These are phyloP conservation scores for Elaeidobius kamerunicus DNA, from an alignment of 2,888 invertebrate species.

Conservation along the genomic window DNA sequence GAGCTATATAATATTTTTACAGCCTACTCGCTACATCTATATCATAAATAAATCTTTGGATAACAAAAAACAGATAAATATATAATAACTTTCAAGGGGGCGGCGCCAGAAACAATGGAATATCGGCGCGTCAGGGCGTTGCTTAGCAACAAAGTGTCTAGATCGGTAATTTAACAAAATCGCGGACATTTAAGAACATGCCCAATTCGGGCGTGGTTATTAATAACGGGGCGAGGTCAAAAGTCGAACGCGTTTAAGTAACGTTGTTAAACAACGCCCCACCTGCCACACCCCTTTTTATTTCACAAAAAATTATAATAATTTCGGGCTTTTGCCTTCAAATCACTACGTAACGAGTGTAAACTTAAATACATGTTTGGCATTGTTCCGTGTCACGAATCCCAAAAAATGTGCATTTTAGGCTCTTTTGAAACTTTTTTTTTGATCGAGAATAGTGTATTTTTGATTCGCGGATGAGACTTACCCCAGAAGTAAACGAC, in stretches of 20 bases:
- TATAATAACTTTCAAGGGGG: conserved; percentile 19
- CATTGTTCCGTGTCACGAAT: conserved; percentile 9
- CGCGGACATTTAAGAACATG: neutral
- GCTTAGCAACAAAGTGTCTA: conserved; percentile 8
- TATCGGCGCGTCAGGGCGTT: conserved; percentile 8
- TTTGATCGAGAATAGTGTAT: conserved; percentile 19
- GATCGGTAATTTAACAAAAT: neutral
- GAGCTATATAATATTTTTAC: conserved; percentile 21
- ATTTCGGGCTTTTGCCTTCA: conserved; percentile 2
- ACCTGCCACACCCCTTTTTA: conserved; percentile 11
- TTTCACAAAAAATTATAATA: conserved; percentile 10
- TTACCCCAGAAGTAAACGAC: neutral
- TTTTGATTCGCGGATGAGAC: conserved; percentile 28
- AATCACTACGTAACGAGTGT: conserved; percentile 7
- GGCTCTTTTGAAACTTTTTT: conserved; percentile 26
- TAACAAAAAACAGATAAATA: conserved; percentile 26
- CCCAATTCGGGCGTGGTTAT: neutral
- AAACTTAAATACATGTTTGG: conserved; percentile 10
- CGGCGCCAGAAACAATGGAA: conserved; percentile 16
- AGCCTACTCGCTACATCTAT: conserved; percentile 20
- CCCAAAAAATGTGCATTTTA: conserved; percentile 27
- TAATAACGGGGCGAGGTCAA: neutral
- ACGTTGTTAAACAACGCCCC: conserved; percentile 5
- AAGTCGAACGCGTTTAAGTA: neutral
- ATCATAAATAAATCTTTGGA: conserved; percentile 29